phyloP scores from a whole-genome alignment of 1,140 invertebrate species.

The Hylaeus volcanicus region DNA sequence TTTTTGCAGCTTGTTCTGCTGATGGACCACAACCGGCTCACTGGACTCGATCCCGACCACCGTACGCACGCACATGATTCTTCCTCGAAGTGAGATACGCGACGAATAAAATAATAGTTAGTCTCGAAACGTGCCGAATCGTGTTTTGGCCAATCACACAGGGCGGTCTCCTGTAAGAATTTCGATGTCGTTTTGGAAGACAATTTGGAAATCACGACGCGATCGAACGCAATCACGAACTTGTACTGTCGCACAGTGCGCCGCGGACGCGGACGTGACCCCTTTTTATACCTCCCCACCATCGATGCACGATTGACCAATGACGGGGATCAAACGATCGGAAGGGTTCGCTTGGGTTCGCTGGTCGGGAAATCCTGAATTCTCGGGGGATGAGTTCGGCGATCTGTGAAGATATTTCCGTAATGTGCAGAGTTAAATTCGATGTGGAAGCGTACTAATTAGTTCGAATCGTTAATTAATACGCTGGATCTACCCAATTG shows the following conservation, averaged over 20 bases:
- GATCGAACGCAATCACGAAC: background rate
- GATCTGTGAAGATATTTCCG: background rate
- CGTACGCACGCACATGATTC: conserved; percentile 73
- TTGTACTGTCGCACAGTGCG: conserved; percentile 37
- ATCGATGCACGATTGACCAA: conserved; percentile 20
- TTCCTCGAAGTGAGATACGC: background rate
- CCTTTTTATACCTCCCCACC: conserved; percentile 41
- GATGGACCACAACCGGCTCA: conserved; percentile 41
- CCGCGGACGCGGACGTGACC: conserved; percentile 23
- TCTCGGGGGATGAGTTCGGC: conserved; percentile 14
- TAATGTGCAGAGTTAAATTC: background rate
- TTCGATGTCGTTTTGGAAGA: background rate
- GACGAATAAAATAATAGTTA: background rate
- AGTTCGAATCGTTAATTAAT: no score
- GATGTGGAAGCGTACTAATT: background rate
- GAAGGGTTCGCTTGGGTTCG: conserved; percentile 14
- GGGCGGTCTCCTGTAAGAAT: background rate
- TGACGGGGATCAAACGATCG: conserved; percentile 8
- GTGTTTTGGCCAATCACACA: background rate
- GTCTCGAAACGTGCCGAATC: background rate
- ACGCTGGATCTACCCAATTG: no score
- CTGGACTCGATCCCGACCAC: conserved; percentile 49
- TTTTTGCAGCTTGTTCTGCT: conserved; percentile 53
- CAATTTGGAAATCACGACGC: background rate
- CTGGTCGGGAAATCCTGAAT: conserved; percentile 18